Percentiles rank a stretch among this genome's conserved stretches.
Conservation (phyloP, 2,888 invertebrate species). For the Galerucella pusilla region DNA sequence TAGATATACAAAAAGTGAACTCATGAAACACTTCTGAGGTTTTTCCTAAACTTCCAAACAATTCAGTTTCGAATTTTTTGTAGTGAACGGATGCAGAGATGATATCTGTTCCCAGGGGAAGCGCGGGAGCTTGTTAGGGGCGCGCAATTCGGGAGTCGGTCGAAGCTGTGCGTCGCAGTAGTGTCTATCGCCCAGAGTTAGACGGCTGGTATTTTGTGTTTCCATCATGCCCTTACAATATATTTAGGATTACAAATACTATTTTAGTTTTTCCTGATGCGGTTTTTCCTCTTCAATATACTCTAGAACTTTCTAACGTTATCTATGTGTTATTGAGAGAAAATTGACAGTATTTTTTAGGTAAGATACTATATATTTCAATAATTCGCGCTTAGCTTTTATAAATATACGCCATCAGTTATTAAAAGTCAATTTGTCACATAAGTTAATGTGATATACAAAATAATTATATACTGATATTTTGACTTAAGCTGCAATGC, state of each 20-base stretch:
- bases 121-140: conserved; percentile 18
- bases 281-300: background rate
- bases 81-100: conserved; percentile 12
- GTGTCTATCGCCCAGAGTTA: conserved; percentile 1
- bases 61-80: conserved; percentile 9
- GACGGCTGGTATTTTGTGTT: conserved; percentile 9
- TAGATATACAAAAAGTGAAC: background rate
- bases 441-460: background rate
- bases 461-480: background rate
- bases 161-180: conserved; percentile 15
- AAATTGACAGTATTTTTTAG: conserved; percentile 6
- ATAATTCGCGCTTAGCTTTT: background rate
- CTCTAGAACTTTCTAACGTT: background rate
- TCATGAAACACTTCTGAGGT: background rate
- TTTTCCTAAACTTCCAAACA: conserved; percentile 3
- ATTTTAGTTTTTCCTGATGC: background rate
- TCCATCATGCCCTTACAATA: conserved; percentile 3
- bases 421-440: conserved; percentile 6
- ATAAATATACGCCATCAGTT: conserved; percentile 5
- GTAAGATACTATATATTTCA: background rate
- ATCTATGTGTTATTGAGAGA: background rate
- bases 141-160: conserved; percentile 19
- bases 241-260: conserved; percentile 10
- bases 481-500: background rate
- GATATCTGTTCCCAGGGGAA: conserved; percentile 17